These are phyloP conservation scores for Isurus oxyrinchus DNA, from an alignment of 2,113 vertebrate species.

Conservation along the genomic window DNA sequence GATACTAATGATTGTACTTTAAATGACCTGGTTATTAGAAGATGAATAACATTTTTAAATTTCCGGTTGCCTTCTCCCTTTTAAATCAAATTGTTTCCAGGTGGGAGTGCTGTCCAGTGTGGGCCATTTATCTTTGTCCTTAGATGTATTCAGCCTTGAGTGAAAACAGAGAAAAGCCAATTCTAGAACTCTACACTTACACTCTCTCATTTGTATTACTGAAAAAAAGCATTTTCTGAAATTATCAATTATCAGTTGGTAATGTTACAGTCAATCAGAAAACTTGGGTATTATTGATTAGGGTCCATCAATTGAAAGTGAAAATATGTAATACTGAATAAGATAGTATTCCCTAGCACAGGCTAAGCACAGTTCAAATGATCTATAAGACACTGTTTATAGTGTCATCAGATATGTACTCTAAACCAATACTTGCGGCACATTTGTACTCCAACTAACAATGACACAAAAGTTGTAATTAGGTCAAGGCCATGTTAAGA, in stretches of 20 bases:
- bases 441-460: background rate
- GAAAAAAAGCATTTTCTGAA: background rate
- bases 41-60: background rate
- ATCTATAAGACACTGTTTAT: background rate
- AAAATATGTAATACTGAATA: background rate
- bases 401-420: background rate
- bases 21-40: background rate
- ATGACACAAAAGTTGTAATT: background rate
- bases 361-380: background rate
- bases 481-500: background rate
- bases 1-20: background rate
- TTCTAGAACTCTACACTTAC: background rate
- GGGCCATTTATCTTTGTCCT: background rate
- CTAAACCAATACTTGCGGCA: background rate
- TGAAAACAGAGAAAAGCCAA: background rate
- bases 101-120: background rate
- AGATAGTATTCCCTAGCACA: background rate
- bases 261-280: background rate
- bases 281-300: background rate
- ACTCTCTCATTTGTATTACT: background rate
- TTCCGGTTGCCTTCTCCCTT: background rate
- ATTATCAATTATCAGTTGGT: background rate
- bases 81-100: background rate
- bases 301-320: background rate
- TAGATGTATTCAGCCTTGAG: background rate